phyloP scores from a whole-genome alignment of 2,797 vertebrate species.

The Girardinus metallicus region DNA sequence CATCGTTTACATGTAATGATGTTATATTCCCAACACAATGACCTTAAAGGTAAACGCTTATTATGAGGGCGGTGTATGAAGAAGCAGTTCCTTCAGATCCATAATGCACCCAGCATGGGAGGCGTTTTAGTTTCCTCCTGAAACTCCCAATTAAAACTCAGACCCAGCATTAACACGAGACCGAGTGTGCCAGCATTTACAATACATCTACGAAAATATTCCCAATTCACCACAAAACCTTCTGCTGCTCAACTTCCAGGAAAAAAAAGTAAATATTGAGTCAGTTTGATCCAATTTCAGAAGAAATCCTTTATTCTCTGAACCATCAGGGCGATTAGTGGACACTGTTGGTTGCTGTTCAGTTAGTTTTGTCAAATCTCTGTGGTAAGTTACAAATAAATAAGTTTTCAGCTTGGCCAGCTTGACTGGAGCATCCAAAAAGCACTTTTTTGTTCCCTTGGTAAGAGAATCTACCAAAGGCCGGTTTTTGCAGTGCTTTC shows the following conservation, averaged over 20 bases:
- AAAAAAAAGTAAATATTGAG: not conserved
- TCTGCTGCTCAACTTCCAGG: not conserved
- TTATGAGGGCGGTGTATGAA: slow-evolving; percentile 21
- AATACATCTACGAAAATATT: slow-evolving; percentile 18
- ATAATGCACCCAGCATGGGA: slow-evolving; percentile 23
- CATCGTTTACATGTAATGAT: not conserved
- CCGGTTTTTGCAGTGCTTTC: not conserved
- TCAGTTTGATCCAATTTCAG: not conserved
- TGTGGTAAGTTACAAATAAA: not conserved
- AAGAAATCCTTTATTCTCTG: not conserved
- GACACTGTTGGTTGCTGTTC: not conserved
- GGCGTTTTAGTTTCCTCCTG: slow-evolving; percentile 27
- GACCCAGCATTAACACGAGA: slow-evolving; percentile 26
- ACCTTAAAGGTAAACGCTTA: slow-evolving; percentile 10
- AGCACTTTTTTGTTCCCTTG: not conserved
- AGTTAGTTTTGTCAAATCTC: not conserved
- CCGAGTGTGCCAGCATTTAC: slow-evolving; percentile 12
- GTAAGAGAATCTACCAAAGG: not conserved
- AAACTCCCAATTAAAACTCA: slow-evolving; percentile 14
- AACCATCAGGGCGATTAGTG: not conserved
- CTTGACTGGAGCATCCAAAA: not conserved
- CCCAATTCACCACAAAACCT: slow-evolving; percentile 7
- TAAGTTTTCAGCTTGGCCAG: not conserved
- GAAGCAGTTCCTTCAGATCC: slow-evolving; percentile 28
- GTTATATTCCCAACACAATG: not conserved